Base-by-base conservation (phyloP, 2,113 vertebrate genomes). In the Zeus faber region DNA sequence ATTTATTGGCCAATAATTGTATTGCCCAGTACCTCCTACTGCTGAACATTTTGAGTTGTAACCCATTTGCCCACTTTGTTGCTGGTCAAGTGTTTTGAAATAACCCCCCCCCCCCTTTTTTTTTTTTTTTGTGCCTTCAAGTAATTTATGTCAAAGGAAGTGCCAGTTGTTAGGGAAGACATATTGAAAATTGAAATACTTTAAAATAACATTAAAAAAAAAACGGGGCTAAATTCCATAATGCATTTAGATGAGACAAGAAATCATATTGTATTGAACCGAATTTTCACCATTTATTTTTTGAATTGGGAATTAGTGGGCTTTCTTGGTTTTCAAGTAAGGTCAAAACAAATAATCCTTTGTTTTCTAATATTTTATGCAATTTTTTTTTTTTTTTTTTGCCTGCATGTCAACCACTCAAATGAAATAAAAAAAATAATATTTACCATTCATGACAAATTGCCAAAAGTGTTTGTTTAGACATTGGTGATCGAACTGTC, bases 1-100 rank as follows among this genome's bases (percentile, higher is more conserved):
- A 85, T 85, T 87, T 84, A 85, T 87, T 84, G 72, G 80, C 75
- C 73, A 65, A 72, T 66, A 70, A 11, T 37, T 76, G 60, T 71
- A 54, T 58, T 72, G 68, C 80, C 66, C 74, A 71, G 53, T 73
- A 67, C 53, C 66, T 77, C 54, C 56, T 70, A 66, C 59, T 63
- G 58, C 76, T 62, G 62, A 58, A 71, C 53, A 50, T 74, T 76
- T 76, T 74, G 40, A 70, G 49, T 64, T 65, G 65, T 76, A 47
- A 65, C 62, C 74, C 0, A 6, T 62, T 61, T 48, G 74, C 74
- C 81, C 65, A 43, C 58, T 62, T 60, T 66, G 71, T 81, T 67
- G 76, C 76, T 50, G 60, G 73, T 74, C 76, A 80, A 77, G 72
- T 67, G 54, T 79, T 53, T 23, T 8, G n/a, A 48, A 49, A 21